Evolutionary conservation across 2,113 vertebrate species (phyloP), one percentile per base, ranked within the genome.

Genomic region (Coryphaenoides rupestris): DNA sequence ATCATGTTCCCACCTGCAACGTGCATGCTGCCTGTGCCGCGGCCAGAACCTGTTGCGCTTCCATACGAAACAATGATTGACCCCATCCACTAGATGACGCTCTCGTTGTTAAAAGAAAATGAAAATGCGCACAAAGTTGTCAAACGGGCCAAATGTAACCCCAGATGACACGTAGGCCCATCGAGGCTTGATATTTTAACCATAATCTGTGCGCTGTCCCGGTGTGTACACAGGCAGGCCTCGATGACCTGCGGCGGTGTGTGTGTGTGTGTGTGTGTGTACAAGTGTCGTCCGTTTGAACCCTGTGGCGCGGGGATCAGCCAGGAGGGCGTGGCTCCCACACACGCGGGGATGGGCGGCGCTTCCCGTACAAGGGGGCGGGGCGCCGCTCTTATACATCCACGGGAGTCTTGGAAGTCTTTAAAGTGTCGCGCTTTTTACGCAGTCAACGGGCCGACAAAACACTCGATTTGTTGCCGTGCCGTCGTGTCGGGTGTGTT

Each of bases 71-170:
- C 0, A 16, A 16, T 59, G 28, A 45, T 53, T n/a, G 57, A n/a
- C 66, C n/a, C 15, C 15, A n/a, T 50, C 87, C 91, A 88, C 85
- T 85, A 91, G 91, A 87, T 89, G 90, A 83, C 82, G 87, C 80
- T 89, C 63, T 87, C 63, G 82, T 65, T 62, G 83, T 84, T 87
- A 72, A 84, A 83, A 82, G 73, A 68, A 75, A 60, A 63, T 62
- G 80, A 80, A 74, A 63, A 56, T 24, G 63, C 23, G 16, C 16
- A 19, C 10, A n/a, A 6, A n/a, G 7, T 40, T 40, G 33, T 40
- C 33, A 40, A 40, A 40, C 33, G 33, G 33, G 33, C 33, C 33
- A 40, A 10, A 40, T 40, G 33, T 40, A 40, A 40, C 33, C 9
- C 33, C 33, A 40, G 2, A 40, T 40, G 33, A 12, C 9, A 40